Evolutionary conservation across 2,113 vertebrate genomes (phyloP), one percentile per base, ranked within the genome.

Genomic region (Peucedramus taeniatus): DNA sequence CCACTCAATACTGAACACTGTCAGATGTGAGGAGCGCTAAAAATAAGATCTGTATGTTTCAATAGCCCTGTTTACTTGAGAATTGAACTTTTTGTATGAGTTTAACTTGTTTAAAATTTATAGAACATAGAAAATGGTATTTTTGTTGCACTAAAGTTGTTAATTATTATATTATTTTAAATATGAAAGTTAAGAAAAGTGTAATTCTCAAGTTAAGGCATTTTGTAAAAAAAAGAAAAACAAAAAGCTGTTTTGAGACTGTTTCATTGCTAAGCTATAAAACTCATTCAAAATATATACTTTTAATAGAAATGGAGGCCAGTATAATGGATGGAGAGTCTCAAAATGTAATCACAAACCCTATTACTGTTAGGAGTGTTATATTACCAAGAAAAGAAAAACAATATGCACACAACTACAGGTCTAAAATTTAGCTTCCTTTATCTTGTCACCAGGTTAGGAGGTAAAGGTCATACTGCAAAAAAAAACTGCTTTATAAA

Each of bases 261-360:
- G n/a, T 78, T 89, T 95, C 81, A 70, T 35, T 71, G 56, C 23
- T 49, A 63, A 88, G 47, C 63, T 45, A 22, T 83, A 77, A 87
- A 49, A 15, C 9, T 39, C 44, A 63, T 13, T 6, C 37, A 80
- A 94, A 95, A 86, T 56, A 82, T 68, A 76, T 37, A 63, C 75
- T 92, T 78, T 44, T 80, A 92, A 93, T 64, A 90, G 78, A 95
- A 94, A 77, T 54, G 5, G 18, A 59, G 91, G 42, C 24, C 21
- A 86, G 35, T 70, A 40, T 76, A 92, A 50, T 50, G 89, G 79
- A 76, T 7, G 5, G 91, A 80, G 33, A 30, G 83, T 64, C 24
- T 82, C 83, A 70, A 93, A 95, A 95, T 47, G 53, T 69, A 94
- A 71, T 65, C 49, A 91, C 30, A 94, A 91, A 77, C 40, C 20